Base-by-base conservation (phyloP, 1,140 invertebrate species). In the Drosophila sp. region DNA sequence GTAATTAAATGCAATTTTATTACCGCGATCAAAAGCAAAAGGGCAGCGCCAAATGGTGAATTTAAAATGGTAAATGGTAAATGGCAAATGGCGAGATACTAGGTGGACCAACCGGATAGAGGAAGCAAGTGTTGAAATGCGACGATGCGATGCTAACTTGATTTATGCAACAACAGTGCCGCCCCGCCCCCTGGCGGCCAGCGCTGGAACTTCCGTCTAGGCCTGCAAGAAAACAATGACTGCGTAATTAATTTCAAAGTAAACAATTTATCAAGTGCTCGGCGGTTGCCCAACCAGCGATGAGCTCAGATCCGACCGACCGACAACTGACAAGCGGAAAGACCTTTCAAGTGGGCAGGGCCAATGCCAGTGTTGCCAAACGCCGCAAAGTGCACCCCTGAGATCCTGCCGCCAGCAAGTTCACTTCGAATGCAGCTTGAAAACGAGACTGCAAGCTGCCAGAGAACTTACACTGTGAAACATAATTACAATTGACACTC, bases 1-100 rank as follows among this genome's bases (percentile, higher is more conserved):
- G 76, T 89, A 87, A 87, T 87, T 87, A 87, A 87, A 87, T 89
- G 83, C 76, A 87, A 87, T 87, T 87, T 87, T 87, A 87, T 87
- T 80, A 76, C 83, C 79, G 74, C 84, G 83, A 87, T 87, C 83
- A 80, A 70, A 38, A 56, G 79, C 76, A 58, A 70, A 78, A 78
- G 72, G 58, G 63, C 65, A 63, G 57, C 53, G 48, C 11, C 38
- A 50, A 69, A 67, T 59, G 45, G 56, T 56, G 16, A 40, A 43
- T 45, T 40, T 27, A 25, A 41, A 43, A 18, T 41, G 46, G 46
- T n/a, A 50, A 50, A 32, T 14, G 25, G 79, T 69, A 54, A 64
- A 74, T 69, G 71, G 54, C 38, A 41, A 40, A 27, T 41, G 38
- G 54, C 36, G 38, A 43, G 53, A 66, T 69, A n/a, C n/a, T n/a